A percentile compares a stretch with the other conserved stretches of the same genome.
Conservation (phyloP, 2,797 vertebrate species). For the Chloroceryle inda region DNA sequence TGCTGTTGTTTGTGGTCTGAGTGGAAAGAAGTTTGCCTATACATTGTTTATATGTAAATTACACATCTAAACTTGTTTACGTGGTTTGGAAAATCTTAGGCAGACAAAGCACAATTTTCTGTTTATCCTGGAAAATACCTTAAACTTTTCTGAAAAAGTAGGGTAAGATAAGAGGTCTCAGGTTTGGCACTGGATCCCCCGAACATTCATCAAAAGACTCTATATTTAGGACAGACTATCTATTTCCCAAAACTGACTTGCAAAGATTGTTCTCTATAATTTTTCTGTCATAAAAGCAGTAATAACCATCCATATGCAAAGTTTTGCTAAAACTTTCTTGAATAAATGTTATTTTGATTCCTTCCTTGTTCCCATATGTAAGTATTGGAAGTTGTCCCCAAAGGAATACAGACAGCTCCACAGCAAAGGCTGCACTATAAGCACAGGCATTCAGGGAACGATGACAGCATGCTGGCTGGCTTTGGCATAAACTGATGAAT, state of each 20-base stretch:
- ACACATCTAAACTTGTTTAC: background rate
- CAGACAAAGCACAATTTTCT: background rate
- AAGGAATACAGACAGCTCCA: background rate
- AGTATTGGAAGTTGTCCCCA: background rate
- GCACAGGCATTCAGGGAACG: background rate
- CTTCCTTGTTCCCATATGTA: background rate
- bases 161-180: background rate
- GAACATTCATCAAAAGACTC: background rate
- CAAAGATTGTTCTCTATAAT: background rate
- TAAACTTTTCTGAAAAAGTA: background rate
- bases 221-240: background rate
- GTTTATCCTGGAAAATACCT: background rate
- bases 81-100: background rate
- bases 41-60: background rate
- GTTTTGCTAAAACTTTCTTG: background rate
- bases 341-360: background rate
- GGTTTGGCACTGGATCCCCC: background rate
- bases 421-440: background rate
- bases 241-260: background rate
- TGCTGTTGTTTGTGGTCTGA: background rate
- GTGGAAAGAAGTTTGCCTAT: background rate
- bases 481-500: slow-evolving; percentile 4
- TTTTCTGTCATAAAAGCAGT: background rate
- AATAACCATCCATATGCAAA: rapidly evolving
- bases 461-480: background rate